Evolutionary conservation across 1,140 invertebrate species (phyloP), one percentile per base, ranked within the genome.

Genomic region (Dendrolimus punctatus): DNA sequence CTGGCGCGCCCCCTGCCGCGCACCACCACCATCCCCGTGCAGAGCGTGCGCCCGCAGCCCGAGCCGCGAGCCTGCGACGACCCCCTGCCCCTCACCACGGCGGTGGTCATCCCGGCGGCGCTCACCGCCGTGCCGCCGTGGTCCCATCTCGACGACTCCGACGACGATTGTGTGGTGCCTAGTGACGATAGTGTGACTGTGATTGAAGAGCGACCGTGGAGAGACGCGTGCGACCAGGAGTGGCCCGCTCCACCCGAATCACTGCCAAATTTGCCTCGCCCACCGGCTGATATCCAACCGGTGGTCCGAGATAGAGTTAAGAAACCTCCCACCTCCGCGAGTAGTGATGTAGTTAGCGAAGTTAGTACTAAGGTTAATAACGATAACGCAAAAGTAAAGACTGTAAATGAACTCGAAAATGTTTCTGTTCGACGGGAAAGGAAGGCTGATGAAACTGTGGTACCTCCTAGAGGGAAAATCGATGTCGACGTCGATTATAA

Each of bases 231-330:
- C 23, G 23, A 23, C 1, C 23, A 23, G 23, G 23, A 23, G 23
- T 23, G 23, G 23, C 23, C 23, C 23, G 23, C 23, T 23, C 23
- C 23, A 23, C 23, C 23, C 23, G 23, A 23, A 23, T 23, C 23
- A 23, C 23, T 23, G 23, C 23, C 23, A 23, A 23, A 23, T 23
- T 23, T 23, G 23, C 23, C 23, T 41, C 49, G 49, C n/a, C 53
- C 62, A 49, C 49, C 72, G 76, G 70, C 61, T 80, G 80, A 84
- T 73, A 79, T 81, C 76, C 78, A 80, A 57, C 70, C 78, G 76
- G 52, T 57, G 55, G 62, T 66, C 58, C 67, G 67, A 60, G 47
- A 55, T 84, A 84, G 79, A 65, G 62, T 76, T 82, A 82, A 74
- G 72, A 72, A 68, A 68, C 79, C 76, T 71, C 78, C 81, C 80